Evolutionary conservation across 1,140 invertebrate genomes (phyloP).

Genomic region (Notospermus geniculatus): DNA sequence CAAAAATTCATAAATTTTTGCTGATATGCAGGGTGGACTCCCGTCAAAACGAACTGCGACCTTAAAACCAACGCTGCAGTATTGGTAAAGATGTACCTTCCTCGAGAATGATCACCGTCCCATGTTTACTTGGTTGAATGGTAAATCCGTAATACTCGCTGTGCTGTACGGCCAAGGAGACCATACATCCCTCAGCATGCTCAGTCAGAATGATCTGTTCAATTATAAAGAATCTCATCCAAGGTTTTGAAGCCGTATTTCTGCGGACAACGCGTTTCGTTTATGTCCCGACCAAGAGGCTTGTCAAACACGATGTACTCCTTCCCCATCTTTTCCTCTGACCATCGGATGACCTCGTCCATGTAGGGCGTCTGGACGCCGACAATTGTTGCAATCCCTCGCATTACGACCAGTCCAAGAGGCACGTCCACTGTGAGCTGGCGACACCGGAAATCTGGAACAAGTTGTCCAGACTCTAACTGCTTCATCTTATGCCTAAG

Average conservation of each 20-base stretch:
- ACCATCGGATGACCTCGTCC: constrained; percentile 11
- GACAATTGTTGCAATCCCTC: constrained; percentile 10
- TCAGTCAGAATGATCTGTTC: no score
- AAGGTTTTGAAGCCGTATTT: constrained; percentile 11
- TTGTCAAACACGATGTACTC: constrained; percentile 11
- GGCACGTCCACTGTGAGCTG: constrained; percentile 18
- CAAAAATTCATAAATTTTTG: no score
- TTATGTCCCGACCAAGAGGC: constrained; percentile 9
- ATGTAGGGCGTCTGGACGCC: constrained; percentile 14
- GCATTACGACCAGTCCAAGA: constrained; percentile 17
- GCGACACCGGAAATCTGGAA: constrained; percentile 11
- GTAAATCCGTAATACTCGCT: no score
- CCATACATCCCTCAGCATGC: no score
- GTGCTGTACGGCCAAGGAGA: no score
- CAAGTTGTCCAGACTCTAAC: not conserved
- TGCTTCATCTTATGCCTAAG: constrained; percentile 4
- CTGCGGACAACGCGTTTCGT: constrained; percentile 10
- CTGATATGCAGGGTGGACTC: no score
- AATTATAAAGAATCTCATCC: not conserved
- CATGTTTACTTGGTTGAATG: no score
- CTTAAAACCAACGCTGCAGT: no score
- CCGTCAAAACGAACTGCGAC: no score
- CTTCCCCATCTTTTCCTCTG: constrained; percentile 14
- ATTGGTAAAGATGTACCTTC: no score
- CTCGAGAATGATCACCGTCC: no score